Base-by-base conservation (phyloP, 2,797 vertebrate species). In the Sebastes nivosus region DNA sequence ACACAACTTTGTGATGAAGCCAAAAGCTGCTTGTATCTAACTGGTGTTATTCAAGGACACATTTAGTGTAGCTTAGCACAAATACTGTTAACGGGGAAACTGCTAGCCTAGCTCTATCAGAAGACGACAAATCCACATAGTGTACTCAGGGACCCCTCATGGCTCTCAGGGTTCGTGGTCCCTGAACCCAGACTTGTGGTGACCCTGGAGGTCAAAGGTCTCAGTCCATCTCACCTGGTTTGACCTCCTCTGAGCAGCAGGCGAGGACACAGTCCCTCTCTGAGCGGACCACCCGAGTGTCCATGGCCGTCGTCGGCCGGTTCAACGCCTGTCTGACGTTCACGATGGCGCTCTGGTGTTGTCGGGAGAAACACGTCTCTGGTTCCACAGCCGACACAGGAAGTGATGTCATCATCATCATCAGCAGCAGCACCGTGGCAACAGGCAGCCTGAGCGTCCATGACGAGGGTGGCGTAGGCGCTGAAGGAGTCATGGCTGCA, bases 341-440 rank as follows among this genome's bases (percentile, higher is more conserved):
- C 7, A 96, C 90, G 0, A 77, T 87, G 32, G 88, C 91, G 27
- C 71, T 84, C 77, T 90, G 87, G 71, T 95, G 95, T 64, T 95
- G 93, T 54, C 95, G 88, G 74, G 95, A 96, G 89, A 93, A 95
- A 78, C 96, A 96, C 1, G 91, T 95, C 86, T 95, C 95, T 0
- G 88, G 66, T 0, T 93, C 89, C 27, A 67, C 24, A 0, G 82
- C 90, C 0, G 38, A 66, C 36, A 70, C 87, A 2, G 86, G 79
- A 75, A 69, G 68, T 3, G 80, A 70, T 1, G 78, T 78, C 30
- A 88, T 72, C 50, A 81, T 12, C 67, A 27, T 0, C 67, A 68
- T 3, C 42, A 78, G 4, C 32, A 78, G 4, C 27, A 65, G 24
- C 10, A 75, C 11, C 2, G 60, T 11, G 36, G 14, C 13, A 9